Conservation (phyloP, 2,113 vertebrate species). For the Spea multiplicata region DNA sequence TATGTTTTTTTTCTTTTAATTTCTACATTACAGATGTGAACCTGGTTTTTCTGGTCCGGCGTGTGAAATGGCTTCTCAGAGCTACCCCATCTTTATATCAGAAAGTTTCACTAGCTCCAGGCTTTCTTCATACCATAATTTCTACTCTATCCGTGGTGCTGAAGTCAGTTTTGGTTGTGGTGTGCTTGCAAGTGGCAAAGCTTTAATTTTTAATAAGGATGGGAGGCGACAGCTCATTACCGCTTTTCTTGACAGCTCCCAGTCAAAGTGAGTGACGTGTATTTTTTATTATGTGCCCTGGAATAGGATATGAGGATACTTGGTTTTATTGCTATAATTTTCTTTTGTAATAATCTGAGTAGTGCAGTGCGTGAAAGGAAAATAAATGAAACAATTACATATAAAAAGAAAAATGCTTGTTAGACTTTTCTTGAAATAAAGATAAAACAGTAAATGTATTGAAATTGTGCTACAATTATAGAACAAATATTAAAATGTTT, state of each 20-base stretch:
- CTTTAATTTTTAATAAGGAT: constrained; percentile 93
- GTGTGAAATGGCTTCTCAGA: constrained; percentile 91
- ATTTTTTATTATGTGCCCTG: background rate
- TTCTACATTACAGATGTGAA: constrained; percentile 75
- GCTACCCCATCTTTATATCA: constrained; percentile 89
- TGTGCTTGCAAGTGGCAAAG: constrained; percentile 93
- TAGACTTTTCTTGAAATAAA: no score
- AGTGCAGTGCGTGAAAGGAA: no score
- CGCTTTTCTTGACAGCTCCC: constrained; percentile 90
- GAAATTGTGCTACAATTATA: no score
- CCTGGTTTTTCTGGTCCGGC: constrained; percentile 92
- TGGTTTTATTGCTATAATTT: no score
- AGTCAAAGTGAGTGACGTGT: constrained; percentile 79
- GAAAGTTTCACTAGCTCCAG: constrained; percentile 89
- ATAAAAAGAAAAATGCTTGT: no score
- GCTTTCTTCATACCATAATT: constrained; percentile 96
- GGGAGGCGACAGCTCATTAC: constrained; percentile 90
- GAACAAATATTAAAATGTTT: no score
- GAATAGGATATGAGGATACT: no score
- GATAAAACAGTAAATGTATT: no score
- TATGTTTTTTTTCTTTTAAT: no score
- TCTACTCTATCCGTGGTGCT: constrained; percentile 91
- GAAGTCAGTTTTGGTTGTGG: constrained; percentile 96
- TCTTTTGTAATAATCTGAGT: no score
- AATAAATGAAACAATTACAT: no score